Base-by-base conservation (phyloP, 1,140 invertebrate species). In the Ceratosolen fusciceps region DNA sequence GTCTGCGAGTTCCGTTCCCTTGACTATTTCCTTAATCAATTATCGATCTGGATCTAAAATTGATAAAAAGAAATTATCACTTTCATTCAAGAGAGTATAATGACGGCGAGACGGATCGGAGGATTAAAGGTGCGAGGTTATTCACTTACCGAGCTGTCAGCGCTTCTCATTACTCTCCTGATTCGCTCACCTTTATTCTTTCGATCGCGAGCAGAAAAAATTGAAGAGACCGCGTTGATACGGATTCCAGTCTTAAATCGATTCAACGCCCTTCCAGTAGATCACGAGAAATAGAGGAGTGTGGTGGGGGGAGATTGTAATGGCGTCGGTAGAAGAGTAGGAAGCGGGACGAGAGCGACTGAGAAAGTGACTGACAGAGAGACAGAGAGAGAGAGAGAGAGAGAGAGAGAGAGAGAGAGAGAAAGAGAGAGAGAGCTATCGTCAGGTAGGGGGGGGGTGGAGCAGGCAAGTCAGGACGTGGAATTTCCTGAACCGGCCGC, bases 231-330 rank as follows among this genome's bases (percentile, higher is more conserved):
- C 85, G 85, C 84, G 81, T 83, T 84, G 83, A 83, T 83, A 85
- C 82, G 85, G 83, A 84, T 83, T 84, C 81, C 58, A 49, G 70
- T 31, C 76, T 83, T 77, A 84, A 86, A 86, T 86, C 85, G 85
- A 86, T 86, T 86, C 80, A 62, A 79, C 82, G 77, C 83, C 80
- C 82, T 80, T 78, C 54, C 62, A 72, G 74, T 80, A 70, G 72
- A 60, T 76, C 80, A 77, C 72, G 74, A 65, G 58, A 79, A 67
- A 68, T 31, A 34, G 19, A 19, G 14, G 21, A 24, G 47, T 7
- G 29, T 8, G 19, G 4, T 9, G 37, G 62, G 10, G 5, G 37
- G 16, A 47, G 43, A 16, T 47, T 7, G 43, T 16, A 16, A 16
- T 16, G 7, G 8, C 43, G 43, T 47, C 43, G 43, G 43, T 5